Base-by-base conservation (phyloP, 2,113 vertebrate species). In the Thalassoma bifasciatum region DNA sequence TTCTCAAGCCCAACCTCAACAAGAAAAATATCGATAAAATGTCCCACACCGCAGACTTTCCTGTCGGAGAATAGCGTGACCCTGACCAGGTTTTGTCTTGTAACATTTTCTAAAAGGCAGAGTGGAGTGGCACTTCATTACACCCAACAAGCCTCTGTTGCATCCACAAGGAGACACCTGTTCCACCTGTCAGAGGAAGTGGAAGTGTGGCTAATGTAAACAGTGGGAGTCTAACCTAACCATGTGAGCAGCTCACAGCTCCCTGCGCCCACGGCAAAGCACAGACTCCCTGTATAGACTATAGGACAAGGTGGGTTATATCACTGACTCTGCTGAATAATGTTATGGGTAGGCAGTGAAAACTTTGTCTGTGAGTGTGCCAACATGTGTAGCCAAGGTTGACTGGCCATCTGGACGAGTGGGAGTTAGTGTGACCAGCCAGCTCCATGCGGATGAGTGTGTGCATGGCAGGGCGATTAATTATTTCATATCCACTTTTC, bases 111-210 rank as follows among this genome's bases (percentile, higher is more conserved):
- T 67, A 24, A 40, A 58, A 74, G 36, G 34, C 19, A 10, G n/a
- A 61, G 40, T 19, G 36, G 34, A 63, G 38, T 53, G 56, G 44
- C 51, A 21, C 51, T 63, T 54, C 30, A 69, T 74, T 74, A 44
- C 11, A 26, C 65, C 46, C 38, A 10, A 38, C 46, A 30, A 13
- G 46, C 12, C 23, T 54, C 60, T 49, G 42, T 6, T 67, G 23
- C 26, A 13, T 50, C 37, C 34, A 47, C 2, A 21, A 52, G 24
- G 34, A 66, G 62, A 62, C 12, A 5, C 13, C 13, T 21, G 1
- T 36, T 63, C 47, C 30, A 57, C 23, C 57, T 38, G 1, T 70
- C 49, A 16, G 22, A 65, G 36, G 30, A 34, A 75, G 44, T 36
- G 66, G 24, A 59, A 13, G 10, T 37, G 44, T 1, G 17, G 70